These are phyloP conservation scores for Phyllotis vaccarum DNA, from an alignment of 2,797 vertebrate genomes.

Conservation along the genomic window DNA sequence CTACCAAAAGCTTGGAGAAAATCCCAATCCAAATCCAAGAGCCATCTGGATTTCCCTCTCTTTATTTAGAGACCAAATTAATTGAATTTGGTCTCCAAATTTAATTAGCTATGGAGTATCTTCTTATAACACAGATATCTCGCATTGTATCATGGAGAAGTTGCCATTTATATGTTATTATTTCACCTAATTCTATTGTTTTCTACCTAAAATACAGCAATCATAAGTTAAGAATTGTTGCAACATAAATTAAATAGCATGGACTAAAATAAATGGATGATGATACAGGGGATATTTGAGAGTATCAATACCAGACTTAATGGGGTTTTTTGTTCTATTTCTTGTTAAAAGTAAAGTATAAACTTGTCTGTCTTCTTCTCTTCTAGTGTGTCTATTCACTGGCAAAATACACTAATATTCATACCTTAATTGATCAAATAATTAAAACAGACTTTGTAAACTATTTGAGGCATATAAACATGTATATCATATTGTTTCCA, in stretches of 20 bases:
- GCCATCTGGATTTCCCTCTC: slow-evolving; percentile 35
- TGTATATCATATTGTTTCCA: slow-evolving; percentile 14
- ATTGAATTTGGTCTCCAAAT: slow-evolving; percentile 30
- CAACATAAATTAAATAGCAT: background rate
- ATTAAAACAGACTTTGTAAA: background rate
- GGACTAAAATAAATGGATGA: background rate
- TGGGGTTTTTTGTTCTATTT: background rate
- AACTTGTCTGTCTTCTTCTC: background rate
- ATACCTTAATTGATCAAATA: background rate
- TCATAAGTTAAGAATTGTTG: background rate
- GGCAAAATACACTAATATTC: background rate
- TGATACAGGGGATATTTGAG: background rate
- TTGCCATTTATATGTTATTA: slow-evolving; percentile 6
- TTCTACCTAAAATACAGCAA: background rate
- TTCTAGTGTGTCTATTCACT: background rate
- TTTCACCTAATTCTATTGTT: background rate
- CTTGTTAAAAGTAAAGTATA: background rate
- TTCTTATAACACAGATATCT: slow-evolving; percentile 44
- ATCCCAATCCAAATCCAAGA: background rate
- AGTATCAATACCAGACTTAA: background rate
- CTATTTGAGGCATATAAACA: background rate
- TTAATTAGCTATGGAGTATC: background rate
- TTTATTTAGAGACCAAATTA: slow-evolving; percentile 48
- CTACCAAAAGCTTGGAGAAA: background rate
- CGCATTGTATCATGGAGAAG: background rate